Percentiles rank a stretch among this genome's conserved stretches.
Evolutionary conservation across 64 coral and sea anemone species (phyloP).

Genomic region (Montipora cactus): DNA sequence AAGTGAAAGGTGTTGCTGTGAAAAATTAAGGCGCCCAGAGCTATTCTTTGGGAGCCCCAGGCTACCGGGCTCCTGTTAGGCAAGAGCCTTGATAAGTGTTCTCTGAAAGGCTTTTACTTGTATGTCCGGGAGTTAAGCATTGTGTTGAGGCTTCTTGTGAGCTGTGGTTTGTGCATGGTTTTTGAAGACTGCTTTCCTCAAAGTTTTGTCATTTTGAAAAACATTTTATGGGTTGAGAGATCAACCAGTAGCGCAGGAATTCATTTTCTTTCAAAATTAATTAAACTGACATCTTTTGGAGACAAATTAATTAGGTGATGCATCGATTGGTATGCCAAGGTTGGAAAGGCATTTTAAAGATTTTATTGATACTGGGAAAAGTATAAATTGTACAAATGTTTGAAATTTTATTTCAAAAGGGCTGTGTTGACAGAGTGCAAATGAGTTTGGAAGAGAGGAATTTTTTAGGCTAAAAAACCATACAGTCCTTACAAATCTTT

Average conservation of each 20-base stretch:
- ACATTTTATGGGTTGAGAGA: background rate
- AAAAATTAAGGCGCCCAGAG: too few relatives aligned
- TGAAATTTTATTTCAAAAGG: background rate
- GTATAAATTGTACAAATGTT: background rate
- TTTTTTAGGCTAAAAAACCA: background rate
- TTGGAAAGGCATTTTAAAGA: background rate
- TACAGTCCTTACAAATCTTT: background rate
- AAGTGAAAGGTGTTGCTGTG: too few relatives aligned
- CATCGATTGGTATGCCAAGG: background rate
- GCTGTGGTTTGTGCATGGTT: background rate
- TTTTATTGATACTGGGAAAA: background rate
- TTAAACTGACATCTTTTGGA: too few relatives aligned
- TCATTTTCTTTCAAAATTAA: too few relatives aligned
- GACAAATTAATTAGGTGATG: too few relatives aligned
- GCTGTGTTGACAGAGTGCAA: background rate
- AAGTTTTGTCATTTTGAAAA: constrained; percentile 1
- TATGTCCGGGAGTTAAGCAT: too few relatives aligned
- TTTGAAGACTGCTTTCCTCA: background rate
- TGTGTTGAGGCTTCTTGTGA: background rate
- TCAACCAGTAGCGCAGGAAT: background rate
- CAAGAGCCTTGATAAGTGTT: too few relatives aligned
- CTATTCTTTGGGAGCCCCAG: too few relatives aligned
- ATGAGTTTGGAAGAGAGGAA: background rate
- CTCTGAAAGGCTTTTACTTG: too few relatives aligned
- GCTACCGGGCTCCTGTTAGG: too few relatives aligned